phyloP scores from a whole-genome alignment of 2,113 vertebrate genomes.

The Arizona elegans region DNA sequence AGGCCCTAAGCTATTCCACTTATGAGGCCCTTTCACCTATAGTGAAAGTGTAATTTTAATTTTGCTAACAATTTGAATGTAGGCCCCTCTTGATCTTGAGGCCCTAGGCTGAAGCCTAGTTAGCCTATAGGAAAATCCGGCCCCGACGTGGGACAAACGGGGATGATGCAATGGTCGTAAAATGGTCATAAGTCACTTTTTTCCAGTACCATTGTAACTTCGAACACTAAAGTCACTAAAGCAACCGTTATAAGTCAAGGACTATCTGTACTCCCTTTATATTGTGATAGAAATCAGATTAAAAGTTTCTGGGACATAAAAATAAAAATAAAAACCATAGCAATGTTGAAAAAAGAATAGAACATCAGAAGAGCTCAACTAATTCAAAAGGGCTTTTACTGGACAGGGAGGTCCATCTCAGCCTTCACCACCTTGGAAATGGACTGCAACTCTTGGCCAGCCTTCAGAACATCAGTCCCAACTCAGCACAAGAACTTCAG shows the following conservation, averaged over 20 bases:
- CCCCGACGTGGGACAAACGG: too few relatives aligned
- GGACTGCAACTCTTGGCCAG: not conserved
- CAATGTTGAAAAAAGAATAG: not conserved
- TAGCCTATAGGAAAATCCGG: too few relatives aligned
- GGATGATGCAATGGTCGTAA: not conserved
- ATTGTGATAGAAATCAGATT: not conserved
- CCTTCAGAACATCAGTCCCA: not conserved
- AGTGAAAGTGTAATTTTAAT: too few relatives aligned
- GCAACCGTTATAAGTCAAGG: not conserved
- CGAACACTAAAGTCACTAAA: not conserved
- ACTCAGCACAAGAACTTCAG: not conserved
- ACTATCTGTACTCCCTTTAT: not conserved
- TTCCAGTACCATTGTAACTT: not conserved
- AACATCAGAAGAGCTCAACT: not conserved
- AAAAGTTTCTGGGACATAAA: not conserved
- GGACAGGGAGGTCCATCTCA: not conserved
- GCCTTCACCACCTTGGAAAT: not conserved
- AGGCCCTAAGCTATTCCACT: too few relatives aligned
- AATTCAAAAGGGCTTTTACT: not conserved
- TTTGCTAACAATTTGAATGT: too few relatives aligned
- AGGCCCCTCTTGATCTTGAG: too few relatives aligned
- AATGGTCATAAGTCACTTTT: not conserved
- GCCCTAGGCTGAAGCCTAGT: too few relatives aligned
- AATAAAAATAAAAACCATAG: rapidly evolving
- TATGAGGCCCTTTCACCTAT: too few relatives aligned